Evolutionary conservation across 2,797 vertebrate genomes (phyloP).

Genomic region (Neopelma chrysocephalum): DNA sequence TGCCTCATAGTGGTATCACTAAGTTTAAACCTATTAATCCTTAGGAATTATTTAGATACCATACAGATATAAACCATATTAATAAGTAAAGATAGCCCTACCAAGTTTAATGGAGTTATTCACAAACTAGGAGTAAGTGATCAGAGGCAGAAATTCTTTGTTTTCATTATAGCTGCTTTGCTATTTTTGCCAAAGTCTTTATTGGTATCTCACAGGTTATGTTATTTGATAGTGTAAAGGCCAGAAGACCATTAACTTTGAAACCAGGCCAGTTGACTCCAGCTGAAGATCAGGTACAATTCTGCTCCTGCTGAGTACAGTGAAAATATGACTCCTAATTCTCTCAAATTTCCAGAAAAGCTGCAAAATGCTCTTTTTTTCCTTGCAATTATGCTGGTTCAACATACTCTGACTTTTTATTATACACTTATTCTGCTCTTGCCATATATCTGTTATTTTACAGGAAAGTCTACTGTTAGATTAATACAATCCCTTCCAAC

Average conservation of each 20-base stretch:
- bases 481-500: slow-evolving; percentile 38
- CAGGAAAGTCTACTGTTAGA: neutral
- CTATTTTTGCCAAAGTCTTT: neutral
- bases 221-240: neutral
- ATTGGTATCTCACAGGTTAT: neutral
- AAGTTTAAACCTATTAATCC: neutral
- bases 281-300: neutral
- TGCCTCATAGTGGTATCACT: neutral
- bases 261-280: neutral
- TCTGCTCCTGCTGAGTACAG: neutral
- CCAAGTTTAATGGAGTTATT: neutral
- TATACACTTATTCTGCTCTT: neutral
- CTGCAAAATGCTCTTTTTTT: neutral
- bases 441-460: slow-evolving; percentile 29
- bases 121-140: neutral
- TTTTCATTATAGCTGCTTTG: neutral
- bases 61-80: neutral
- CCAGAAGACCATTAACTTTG: neutral
- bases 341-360: neutral
- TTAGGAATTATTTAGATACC: neutral
- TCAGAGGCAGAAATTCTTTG: neutral
- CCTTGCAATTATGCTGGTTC: neutral
- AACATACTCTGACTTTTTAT: slow-evolving; percentile 4
- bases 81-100: neutral
- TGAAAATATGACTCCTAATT: neutral